These are phyloP conservation scores for Pollicipes pollicipes DNA, from an alignment of 1,140 invertebrate species.

Conservation along the genomic window DNA sequence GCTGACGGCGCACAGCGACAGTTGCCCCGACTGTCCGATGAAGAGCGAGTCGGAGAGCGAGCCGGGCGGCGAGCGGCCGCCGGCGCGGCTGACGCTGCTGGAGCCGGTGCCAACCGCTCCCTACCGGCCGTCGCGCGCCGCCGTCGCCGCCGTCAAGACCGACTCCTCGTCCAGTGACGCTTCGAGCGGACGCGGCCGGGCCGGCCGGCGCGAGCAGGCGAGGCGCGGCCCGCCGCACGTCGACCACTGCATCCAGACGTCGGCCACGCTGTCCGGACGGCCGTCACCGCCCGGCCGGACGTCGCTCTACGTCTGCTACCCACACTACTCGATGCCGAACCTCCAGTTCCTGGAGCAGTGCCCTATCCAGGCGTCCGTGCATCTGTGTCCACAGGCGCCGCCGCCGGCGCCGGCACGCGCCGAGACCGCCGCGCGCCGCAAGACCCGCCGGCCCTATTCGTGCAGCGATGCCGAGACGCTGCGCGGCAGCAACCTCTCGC, in stretches of 20 bases:
- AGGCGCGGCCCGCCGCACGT: background rate
- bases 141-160: constrained; percentile 15
- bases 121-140: constrained; percentile 15
- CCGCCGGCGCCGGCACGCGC: constrained; percentile 10
- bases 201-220: background rate
- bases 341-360: constrained; percentile 51
- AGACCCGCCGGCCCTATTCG: constrained; percentile 45
- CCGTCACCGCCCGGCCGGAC: background rate
- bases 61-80: constrained; percentile 15
- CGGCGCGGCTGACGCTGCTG: background rate
- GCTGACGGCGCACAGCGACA: constrained; percentile 20
- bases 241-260: background rate
- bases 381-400: constrained; percentile 4
- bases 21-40: constrained; percentile 19
- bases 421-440: constrained; percentile 25
- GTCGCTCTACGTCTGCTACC: constrained; percentile 74
- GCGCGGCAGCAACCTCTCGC: constrained; percentile 50
- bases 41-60: constrained; percentile 21
- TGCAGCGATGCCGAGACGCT: constrained; percentile 64
- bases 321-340: constrained; percentile 76
- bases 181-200: constrained; percentile 12
- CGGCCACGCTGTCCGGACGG: background rate
- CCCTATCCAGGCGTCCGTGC: background rate
- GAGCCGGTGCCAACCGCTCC: background rate
- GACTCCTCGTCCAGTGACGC: constrained; percentile 15